Conservation (phyloP, 2,113 vertebrate species). For the Petrocephalus zakoni region DNA sequence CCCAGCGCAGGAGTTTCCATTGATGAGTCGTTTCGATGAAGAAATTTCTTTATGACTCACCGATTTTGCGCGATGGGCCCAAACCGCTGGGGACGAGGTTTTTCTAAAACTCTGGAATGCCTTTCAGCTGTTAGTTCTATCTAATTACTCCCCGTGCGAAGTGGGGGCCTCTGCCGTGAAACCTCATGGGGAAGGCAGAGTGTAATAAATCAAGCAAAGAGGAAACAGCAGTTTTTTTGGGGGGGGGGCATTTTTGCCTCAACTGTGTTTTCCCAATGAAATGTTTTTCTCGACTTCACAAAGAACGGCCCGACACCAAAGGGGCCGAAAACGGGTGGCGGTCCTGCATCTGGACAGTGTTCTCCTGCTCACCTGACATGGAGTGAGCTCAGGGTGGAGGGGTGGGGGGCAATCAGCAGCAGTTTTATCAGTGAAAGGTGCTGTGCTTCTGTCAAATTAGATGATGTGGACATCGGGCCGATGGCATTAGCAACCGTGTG, state of each 20-base stretch:
- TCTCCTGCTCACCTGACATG: background rate
- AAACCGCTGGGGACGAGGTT: background rate
- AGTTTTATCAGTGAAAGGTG: background rate
- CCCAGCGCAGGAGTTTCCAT: background rate
- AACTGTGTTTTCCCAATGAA: conserved; percentile 16
- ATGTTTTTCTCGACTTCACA: conserved; percentile 4
- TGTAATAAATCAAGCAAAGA: conserved; percentile 12
- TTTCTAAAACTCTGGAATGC: background rate
- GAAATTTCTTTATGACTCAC: background rate
- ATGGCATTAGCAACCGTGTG: background rate
- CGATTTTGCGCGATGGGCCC: background rate
- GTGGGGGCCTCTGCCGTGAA: background rate
- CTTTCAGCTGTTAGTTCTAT: background rate
- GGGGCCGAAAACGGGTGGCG: background rate
- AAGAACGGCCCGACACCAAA: background rate
- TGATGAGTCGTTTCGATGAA: background rate
- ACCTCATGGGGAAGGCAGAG: background rate
- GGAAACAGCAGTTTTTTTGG: background rate
- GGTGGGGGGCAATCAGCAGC: background rate
- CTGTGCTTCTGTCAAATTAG: background rate
- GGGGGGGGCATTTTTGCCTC: background rate
- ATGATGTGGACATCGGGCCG: background rate
- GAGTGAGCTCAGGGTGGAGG: background rate
- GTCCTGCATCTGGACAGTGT: background rate
- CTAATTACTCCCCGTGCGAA: conserved; percentile 9